These are phyloP conservation scores for Aphelenchoides besseyi DNA, from an alignment of 1,140 invertebrate species.

Conservation along the genomic window DNA sequence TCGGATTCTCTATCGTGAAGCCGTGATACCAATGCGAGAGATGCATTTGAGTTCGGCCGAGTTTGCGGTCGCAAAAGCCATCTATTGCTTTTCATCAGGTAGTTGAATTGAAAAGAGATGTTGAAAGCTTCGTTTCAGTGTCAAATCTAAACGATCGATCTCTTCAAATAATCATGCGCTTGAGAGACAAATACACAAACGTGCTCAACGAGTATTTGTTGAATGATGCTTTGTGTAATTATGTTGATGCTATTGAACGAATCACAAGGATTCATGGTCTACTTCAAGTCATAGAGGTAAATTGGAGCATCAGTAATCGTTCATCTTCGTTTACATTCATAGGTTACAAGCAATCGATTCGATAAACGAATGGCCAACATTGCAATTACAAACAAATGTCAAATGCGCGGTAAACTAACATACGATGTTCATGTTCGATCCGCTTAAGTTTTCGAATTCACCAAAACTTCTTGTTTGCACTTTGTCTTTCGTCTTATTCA, in stretches of 20 bases:
- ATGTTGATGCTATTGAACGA: not conserved
- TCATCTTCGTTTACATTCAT: not conserved
- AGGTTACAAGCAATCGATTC: slow-evolving; percentile 21
- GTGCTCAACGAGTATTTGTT: slow-evolving; percentile 18
- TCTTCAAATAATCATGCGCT: slow-evolving; percentile 11
- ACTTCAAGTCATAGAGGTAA: slow-evolving; percentile 6
- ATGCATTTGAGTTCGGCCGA: slow-evolving; percentile 1
- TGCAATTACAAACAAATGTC: not conserved
- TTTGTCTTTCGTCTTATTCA: too few species aligned
- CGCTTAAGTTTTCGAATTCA: too few species aligned
- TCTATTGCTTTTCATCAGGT: slow-evolving; percentile 22
- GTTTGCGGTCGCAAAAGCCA: not conserved
- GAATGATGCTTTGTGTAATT: slow-evolving; percentile 6
- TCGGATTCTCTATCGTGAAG: slow-evolving; percentile 9
- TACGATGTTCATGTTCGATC: slow-evolving; percentile 15
- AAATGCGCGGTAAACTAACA: slow-evolving; percentile 7
- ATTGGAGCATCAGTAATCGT: not conserved
- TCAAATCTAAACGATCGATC: slow-evolving; percentile 15
- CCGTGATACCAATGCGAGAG: slow-evolving; percentile 17
- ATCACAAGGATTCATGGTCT: slow-evolving; percentile 1
- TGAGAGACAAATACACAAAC: slow-evolving; percentile 16
- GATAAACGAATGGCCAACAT: slow-evolving; percentile 18
- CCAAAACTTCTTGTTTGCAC: too few species aligned
- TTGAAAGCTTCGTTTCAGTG: slow-evolving; percentile 17
- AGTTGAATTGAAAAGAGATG: too few species aligned